Conservation (phyloP, 2,113 vertebrate genomes). For the Felis catus region DNA sequence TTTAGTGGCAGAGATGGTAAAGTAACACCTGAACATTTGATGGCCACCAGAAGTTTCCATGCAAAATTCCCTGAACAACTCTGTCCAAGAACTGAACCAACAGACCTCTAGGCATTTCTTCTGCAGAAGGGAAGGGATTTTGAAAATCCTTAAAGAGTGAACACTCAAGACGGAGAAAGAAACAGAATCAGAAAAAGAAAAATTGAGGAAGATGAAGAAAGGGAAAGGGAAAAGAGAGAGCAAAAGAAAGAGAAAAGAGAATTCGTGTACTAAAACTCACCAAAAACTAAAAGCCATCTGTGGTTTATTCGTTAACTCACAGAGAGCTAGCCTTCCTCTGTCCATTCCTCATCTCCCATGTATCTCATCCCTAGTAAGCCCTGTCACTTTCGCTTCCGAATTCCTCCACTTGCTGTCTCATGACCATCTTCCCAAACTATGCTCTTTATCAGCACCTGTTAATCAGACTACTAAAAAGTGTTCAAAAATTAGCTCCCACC, state of each 20-base stretch:
- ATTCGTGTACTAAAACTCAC: background rate
- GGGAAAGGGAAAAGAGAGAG: background rate
- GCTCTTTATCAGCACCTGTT: background rate
- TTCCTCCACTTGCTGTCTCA: background rate
- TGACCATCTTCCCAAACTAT: background rate
- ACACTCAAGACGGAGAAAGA: background rate
- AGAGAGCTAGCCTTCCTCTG: background rate
- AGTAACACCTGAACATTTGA: background rate
- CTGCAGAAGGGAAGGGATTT: background rate
- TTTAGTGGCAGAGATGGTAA: background rate
- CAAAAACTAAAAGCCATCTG: background rate
- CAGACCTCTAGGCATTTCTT: background rate
- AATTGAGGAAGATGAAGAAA: background rate
- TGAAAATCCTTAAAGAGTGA: background rate
- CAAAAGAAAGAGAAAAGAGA: background rate
- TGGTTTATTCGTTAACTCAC: background rate
- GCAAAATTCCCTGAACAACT: constrained; percentile 20
- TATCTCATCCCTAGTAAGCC: background rate
- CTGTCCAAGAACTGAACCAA: background rate
- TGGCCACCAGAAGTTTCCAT: background rate
- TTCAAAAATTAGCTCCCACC: constrained; percentile 11
- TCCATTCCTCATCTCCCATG: background rate
- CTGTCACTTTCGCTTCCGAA: background rate
- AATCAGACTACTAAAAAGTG: background rate
- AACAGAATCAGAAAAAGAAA: background rate